Percentiles rank a stretch among this genome's conserved stretches.
Evolutionary conservation across 2,888 invertebrate genomes (phyloP).

Genomic region (Ormyrus labotus): DNA sequence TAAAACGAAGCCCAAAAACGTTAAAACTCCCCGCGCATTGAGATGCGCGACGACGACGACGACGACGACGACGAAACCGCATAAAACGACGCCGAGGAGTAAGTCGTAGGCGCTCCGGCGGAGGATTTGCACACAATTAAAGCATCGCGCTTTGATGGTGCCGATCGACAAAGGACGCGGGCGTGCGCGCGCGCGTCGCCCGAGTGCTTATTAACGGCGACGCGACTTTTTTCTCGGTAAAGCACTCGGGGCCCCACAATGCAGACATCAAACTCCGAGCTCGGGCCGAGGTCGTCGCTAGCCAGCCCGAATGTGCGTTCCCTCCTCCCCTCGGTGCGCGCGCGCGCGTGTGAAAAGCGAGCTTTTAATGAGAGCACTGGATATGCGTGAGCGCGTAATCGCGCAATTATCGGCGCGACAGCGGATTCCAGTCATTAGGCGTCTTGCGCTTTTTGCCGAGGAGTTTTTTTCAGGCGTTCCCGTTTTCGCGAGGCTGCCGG

Average conservation of each 20-base stretch:
- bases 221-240: too few relatives aligned
- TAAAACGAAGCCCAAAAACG: too few relatives aligned
- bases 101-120: too few relatives aligned
- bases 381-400: slow-evolving; percentile 17
- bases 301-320: too few relatives aligned
- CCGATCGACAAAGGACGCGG: slow-evolving; percentile 1
- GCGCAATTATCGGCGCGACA: slow-evolving; percentile 23
- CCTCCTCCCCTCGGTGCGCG: too few relatives aligned
- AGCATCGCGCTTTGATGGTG: slow-evolving; percentile 13
- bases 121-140: slow-evolving; percentile 49
- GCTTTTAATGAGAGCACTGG: slow-evolving; percentile 12
- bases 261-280: too few relatives aligned
- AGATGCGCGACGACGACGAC: too few relatives aligned
- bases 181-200: background rate
- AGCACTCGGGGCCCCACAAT: background rate
- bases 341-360: slow-evolving; percentile 49
- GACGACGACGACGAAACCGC: too few relatives aligned
- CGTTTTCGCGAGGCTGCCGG: background rate
- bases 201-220: slow-evolving; percentile 12
- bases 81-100: too few relatives aligned
- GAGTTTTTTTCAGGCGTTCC: background rate
- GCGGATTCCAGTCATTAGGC: slow-evolving; percentile 8
- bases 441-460: background rate
- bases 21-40: too few relatives aligned
- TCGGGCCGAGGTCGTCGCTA: too few relatives aligned